Evolutionary conservation across 1,140 invertebrate species (phyloP).

Genomic region (Brachystomella parvula): DNA sequence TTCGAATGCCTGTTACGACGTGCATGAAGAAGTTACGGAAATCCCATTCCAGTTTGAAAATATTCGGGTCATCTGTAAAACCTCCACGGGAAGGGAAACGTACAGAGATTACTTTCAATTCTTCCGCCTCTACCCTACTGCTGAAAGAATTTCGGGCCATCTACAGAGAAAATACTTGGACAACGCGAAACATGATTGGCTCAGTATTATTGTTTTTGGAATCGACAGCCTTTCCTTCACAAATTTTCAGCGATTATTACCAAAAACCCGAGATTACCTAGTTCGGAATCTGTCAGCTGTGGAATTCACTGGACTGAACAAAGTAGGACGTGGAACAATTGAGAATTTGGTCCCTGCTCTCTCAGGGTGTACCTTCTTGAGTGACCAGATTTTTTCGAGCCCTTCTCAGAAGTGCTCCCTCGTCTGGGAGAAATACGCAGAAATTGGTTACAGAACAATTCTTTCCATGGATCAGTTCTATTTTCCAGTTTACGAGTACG

Average conservation of each 20-base stretch:
- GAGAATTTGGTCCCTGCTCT: neutral
- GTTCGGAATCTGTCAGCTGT: slow-evolving; percentile 40
- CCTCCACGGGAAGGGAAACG: neutral
- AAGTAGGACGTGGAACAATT: slow-evolving; percentile 42
- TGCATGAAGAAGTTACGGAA: neutral
- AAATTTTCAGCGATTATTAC: slow-evolving; percentile 52
- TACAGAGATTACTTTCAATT: neutral
- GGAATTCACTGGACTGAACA: slow-evolving; percentile 41
- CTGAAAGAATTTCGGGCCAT: neutral
- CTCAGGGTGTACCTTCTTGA: neutral
- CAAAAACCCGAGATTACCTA: slow-evolving; percentile 45
- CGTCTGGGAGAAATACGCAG: slow-evolving; percentile 66
- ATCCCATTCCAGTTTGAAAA: neutral
- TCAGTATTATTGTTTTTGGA: slow-evolving; percentile 46
- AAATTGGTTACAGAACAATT: slow-evolving; percentile 63
- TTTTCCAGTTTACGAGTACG: slow-evolving; percentile 43
- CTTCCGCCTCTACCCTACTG: neutral
- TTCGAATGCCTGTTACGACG: neutral
- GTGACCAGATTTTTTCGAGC: neutral
- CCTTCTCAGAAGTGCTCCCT: slow-evolving; percentile 52
- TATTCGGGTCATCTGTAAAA: neutral
- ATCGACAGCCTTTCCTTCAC: slow-evolving; percentile 52
- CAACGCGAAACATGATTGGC: slow-evolving; percentile 29
- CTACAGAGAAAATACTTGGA: slow-evolving; percentile 2
- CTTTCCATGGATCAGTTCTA: slow-evolving; percentile 62